phyloP scores from a whole-genome alignment of 2,888 invertebrate species.

The Archips xylosteana region DNA sequence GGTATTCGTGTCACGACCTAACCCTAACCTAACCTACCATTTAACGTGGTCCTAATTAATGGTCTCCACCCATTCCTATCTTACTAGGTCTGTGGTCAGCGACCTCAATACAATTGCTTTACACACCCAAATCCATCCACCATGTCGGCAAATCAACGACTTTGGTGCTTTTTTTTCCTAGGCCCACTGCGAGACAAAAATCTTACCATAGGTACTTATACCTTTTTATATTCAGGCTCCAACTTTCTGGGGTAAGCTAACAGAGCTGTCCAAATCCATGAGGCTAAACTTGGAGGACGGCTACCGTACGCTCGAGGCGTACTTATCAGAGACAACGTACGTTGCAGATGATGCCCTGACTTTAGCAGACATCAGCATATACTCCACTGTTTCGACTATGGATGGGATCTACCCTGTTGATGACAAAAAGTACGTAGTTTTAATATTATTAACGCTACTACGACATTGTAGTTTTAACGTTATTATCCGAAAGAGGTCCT shows the following conservation, averaged over 20 bases:
- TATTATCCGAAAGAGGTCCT: too few species aligned
- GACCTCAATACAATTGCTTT: too few species aligned
- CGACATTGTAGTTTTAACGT: neutral
- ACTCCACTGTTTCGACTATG: constrained; percentile 64
- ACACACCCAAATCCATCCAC: too few species aligned
- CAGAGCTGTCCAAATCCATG: constrained; percentile 61
- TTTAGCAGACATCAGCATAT: constrained; percentile 69
- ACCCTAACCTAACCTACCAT: too few species aligned
- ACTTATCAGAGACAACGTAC: constrained; percentile 62
- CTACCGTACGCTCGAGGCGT: constrained; percentile 68
- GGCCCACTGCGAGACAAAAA: neutral
- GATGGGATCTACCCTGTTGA: constrained; percentile 67
- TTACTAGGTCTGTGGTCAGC: too few species aligned
- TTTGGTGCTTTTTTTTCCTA: too few species aligned
- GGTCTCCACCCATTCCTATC: too few species aligned
- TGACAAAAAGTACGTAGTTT: constrained; percentile 56
- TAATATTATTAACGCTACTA: neutral
- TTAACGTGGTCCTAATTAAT: too few species aligned
- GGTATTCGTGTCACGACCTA: too few species aligned
- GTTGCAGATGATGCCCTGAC: constrained; percentile 68
- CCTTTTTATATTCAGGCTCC: constrained; percentile 57
- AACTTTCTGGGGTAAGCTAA: constrained; percentile 65
- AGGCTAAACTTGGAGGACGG: constrained; percentile 59
- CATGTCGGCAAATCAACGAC: too few species aligned
- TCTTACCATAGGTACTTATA: too few species aligned